These are phyloP conservation scores for Paguma larvata DNA, from an alignment of 2,797 vertebrate species.

Conservation along the genomic window DNA sequence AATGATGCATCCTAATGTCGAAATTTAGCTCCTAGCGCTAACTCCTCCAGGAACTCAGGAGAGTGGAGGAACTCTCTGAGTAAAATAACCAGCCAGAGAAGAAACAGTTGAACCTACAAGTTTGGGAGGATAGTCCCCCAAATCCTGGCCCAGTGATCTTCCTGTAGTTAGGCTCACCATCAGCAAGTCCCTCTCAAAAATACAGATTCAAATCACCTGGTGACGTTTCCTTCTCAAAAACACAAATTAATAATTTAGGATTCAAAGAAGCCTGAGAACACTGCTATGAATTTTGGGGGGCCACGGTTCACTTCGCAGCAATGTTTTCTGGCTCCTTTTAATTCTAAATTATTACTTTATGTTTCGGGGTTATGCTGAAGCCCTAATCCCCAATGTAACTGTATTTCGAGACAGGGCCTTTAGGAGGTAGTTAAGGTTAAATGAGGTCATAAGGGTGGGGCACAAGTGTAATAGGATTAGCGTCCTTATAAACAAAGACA, in stretches of 20 bases:
- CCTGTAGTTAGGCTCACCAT: not conserved
- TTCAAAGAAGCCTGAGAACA: slow-evolving; percentile 20
- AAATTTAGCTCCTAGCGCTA: slow-evolving; percentile 3
- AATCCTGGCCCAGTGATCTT: not conserved
- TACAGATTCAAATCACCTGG: not conserved
- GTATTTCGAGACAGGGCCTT: not conserved
- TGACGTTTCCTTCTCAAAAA: slow-evolving; percentile 26
- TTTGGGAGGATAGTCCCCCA: not conserved
- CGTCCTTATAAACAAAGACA: not conserved
- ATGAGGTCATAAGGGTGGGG: not conserved
- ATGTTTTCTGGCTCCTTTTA: not conserved
- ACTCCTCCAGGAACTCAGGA: slow-evolving; percentile 34
- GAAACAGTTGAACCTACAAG: not conserved
- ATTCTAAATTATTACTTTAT: not conserved
- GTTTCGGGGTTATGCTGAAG: not conserved
- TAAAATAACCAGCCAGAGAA: not conserved
- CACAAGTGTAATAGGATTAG: not conserved
- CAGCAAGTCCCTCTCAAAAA: not conserved
- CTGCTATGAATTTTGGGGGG: too few species aligned
- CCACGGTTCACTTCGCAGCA: not conserved
- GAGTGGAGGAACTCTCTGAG: not conserved
- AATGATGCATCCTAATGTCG: not conserved
- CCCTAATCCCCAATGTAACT: not conserved
- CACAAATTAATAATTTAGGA: not conserved
- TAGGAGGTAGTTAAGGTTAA: not conserved